A percentile compares a stretch with the other conserved stretches of the same genome.
Evolutionary conservation across 2,797 vertebrate genomes (phyloP).

Genomic region (Sorex maritimensis): DNA sequence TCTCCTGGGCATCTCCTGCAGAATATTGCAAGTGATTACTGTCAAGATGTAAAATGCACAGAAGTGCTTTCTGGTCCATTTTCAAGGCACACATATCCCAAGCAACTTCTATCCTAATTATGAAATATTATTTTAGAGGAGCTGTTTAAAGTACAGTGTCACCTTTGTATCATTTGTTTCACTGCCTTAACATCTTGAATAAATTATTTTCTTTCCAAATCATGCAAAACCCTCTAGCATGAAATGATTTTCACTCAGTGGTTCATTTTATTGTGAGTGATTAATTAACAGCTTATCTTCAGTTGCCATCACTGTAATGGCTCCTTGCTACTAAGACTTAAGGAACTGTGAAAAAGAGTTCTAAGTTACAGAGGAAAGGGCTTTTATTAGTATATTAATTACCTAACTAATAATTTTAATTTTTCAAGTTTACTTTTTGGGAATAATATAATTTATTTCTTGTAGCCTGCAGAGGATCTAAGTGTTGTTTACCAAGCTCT

Average conservation of each 20-base stretch:
- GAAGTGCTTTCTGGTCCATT: slow-evolving; percentile 86
- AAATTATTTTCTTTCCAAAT: slow-evolving; percentile 79
- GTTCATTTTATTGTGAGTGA: slow-evolving; percentile 64
- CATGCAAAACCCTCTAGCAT: slow-evolving; percentile 42
- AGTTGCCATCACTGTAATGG: slow-evolving; percentile 4
- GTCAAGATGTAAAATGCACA: slow-evolving; percentile 89
- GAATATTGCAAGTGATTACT: slow-evolving; percentile 90
- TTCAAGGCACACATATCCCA: slow-evolving; percentile 81
- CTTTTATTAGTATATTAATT: slow-evolving; percentile 58
- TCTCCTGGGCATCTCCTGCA: slow-evolving; percentile 88
- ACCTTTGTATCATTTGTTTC: slow-evolving; percentile 65
- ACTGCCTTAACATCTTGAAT: slow-evolving; percentile 67
- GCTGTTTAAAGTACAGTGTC: slow-evolving; percentile 62
- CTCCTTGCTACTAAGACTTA: slow-evolving; percentile 50
- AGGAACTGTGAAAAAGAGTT: slow-evolving; percentile 55
- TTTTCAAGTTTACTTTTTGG: slow-evolving; percentile 22
- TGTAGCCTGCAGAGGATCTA: neutral
- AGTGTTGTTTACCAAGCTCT: neutral
- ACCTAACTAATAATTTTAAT: slow-evolving; percentile 70
- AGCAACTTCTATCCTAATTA: slow-evolving; percentile 85
- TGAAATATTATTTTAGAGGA: slow-evolving; percentile 80
- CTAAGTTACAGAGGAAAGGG: slow-evolving; percentile 26
- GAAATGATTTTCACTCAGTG: slow-evolving; percentile 61
- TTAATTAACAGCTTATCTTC: slow-evolving; percentile 66
- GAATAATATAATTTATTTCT: neutral